Evolutionary conservation across 1,140 invertebrate genomes (phyloP), one percentile per base, ranked within the genome.

Genomic region (Tetramorium simillimum): DNA sequence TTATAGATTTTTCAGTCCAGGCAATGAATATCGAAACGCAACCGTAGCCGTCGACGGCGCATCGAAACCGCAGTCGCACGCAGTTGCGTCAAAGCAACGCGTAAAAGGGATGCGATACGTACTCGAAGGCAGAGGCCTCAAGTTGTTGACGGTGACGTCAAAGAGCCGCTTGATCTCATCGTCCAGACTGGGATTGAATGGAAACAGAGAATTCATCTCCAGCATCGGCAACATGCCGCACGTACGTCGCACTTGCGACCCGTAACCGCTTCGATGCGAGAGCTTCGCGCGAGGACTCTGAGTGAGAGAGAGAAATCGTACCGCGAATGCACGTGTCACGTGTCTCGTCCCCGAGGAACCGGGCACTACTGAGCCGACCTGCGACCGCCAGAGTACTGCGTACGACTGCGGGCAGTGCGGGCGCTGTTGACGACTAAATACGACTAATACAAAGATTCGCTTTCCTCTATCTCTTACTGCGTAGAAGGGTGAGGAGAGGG

Each of bases 111-210:
- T 33, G 4, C 33, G 12, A 7, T 24, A 56, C 85, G 3, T 81
- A 86, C 85, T 81, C 16, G 77, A 33, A 33, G 33, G 62, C 2
- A 33, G 9, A 2, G 76, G 49, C 62, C 16, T 81, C 6, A 28
- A 1, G 1, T 16, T 65, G 28, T 40, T 76, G 18, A 89, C 7
- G 1, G 84, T 62, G 37, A 88, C 69, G 5, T 69, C 63, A 60
- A 94, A 94, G 0, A 94, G 89, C 60, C 93, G 85, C 18, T 88
- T 90, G 7, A 94, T 80, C 40, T 94, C 93, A 0, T 94, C 93
- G 3, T 93, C 91, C 16, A 94, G 72, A 14, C 93, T 94, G 7
- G 88, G 89, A 28, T 94, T 94, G n/a, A 92, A 86, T 2, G 93
- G 93, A 16, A 90, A 94, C 18, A 92, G 89, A 12, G 86, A 81